Base-by-base conservation (phyloP, 2,888 invertebrate genomes). In the Busseola fusca region DNA sequence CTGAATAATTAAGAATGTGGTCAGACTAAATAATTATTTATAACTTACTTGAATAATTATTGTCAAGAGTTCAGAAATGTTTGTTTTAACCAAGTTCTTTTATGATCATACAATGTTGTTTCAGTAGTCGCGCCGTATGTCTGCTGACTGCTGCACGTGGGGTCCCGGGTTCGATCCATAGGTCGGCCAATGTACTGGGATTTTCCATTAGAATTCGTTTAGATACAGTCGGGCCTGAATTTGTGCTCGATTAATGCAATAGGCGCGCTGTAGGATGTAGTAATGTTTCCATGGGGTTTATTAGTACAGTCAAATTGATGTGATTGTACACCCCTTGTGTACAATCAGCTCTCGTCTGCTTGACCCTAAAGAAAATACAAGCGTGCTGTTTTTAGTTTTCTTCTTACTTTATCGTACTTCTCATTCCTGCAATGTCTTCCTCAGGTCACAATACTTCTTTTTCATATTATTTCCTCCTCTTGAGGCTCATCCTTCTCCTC, bases 1-100 rank as follows among this genome's bases (percentile, higher is more conserved):
- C 16, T 64, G 54, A 59, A 64, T 75, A 67, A 74, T 75, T 52
- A 58, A 62, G 64, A 76, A 64, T 56, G 64, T 73, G 64, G 74
- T 64, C 62, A 25, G 45, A 58, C 62, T 45, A 21, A 30, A 63
- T 52, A 58, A 56, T 56, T 1, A 72, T 5, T 16, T 25, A n/a
- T 63, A 37, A 30, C 59, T n/a, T 21, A 52, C 40, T 54, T 5
- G 16, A 40, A 52, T 52, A 67, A 45, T 65, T 42, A 67, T 42
- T 5, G 18, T 10, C 7, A 25, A 40, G 1, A 42, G 7, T 60
- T 40, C 18, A n/a, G 7, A 37, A n/a, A 37, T n/a, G 16, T n/a
- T 14, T 6, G 34, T 54, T 54, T 18, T 25, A 25, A 27, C 5
- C 27, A 5, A 10, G 1, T 56, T 21, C n/a, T 34, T 58, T 34